Base-by-base conservation (phyloP, 2,113 vertebrate species). In the Amphiprion percula region DNA sequence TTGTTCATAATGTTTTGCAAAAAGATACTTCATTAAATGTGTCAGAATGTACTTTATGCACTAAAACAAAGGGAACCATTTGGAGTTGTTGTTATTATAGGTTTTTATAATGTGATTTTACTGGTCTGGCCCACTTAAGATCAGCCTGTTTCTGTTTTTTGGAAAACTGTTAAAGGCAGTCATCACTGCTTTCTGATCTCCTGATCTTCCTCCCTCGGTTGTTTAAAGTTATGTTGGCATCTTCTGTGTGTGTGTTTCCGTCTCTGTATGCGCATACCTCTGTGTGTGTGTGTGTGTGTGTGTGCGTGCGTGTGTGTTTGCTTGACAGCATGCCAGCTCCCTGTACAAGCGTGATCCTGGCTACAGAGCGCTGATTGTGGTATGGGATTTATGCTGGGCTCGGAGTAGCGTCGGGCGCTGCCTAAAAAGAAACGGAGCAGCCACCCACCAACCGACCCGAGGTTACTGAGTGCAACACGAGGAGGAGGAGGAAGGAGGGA, bases 281-380 rank as follows among this genome's bases (percentile, higher is more conserved):
- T 53, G 12, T 52, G 37, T 49, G 33, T 50, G 14, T 49, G 73
- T 24, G 56, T 50, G n/a, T n/a, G 70, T 26, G 39, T 65, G 70
- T 26, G 39, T 65, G n/a, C n/a, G n/a, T n/a, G n/a, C n/a, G 37
- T 49, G 33, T 50, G 70, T 26, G 39, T 65, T 33, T 7, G 19
- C 58, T 30, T 74, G 92, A 88, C 87, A 5, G 41, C 0, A 28
- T 37, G 80, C 88, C 90, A 87, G 47, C 47, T 28, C 53, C 12
- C 14, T 73, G 82, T 82, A 33, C 19, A 58, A 77, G 68, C 53
- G 21, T 41, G 85, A 85, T 74, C 68, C 86, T 3, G 67, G 76
- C 79, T 64, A 90, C 91, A 92, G 90, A 91, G 91, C 65, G 16
- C 54, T 49, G 80, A 92, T 92, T 93, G 92, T 77, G 90, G 90